Percentiles rank a stretch among this genome's conserved stretches.
Evolutionary conservation across 2,888 invertebrate genomes (phyloP).

Genomic region (Allacma fusca): DNA sequence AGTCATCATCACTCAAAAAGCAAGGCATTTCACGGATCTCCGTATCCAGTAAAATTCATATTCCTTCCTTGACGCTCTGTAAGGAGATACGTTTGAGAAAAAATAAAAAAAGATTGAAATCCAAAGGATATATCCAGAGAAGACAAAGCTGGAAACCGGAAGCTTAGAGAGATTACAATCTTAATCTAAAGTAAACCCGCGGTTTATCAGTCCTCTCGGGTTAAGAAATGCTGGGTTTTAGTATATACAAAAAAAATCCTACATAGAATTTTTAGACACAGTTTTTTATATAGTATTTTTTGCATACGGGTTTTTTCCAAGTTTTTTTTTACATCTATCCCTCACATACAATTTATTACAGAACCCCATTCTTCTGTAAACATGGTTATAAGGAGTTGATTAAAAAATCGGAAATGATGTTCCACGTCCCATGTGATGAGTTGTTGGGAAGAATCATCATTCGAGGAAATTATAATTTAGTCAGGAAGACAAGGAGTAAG

Average conservation of each 20-base stretch:
- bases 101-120: not conserved
- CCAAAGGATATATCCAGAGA: not conserved
- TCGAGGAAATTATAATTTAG: constrained; percentile 51
- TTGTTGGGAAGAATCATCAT: constrained; percentile 45
- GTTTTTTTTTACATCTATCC: too few species aligned
- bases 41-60: too few species aligned
- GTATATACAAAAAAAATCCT: too few species aligned
- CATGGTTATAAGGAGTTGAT: constrained; percentile 17
- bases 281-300: too few species aligned
- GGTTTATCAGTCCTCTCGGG: not conserved
- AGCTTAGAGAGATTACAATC: constrained; percentile 5
- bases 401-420: constrained; percentile 43
- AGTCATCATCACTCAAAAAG: too few species aligned
- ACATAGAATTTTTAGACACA: too few species aligned
- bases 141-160: not conserved
- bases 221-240: not conserved
- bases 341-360: too few species aligned
- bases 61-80: too few species aligned
- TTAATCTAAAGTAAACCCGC: constrained; percentile 18
- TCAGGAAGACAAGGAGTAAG: constrained; percentile 45
- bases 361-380: too few species aligned
- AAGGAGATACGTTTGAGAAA: too few species aligned
- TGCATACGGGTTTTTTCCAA: too few species aligned
- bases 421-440: constrained; percentile 41
- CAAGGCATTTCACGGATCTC: too few species aligned